These are phyloP conservation scores for Thecophora atra DNA, from an alignment of 2,888 invertebrate species.

Conservation along the genomic window DNA sequence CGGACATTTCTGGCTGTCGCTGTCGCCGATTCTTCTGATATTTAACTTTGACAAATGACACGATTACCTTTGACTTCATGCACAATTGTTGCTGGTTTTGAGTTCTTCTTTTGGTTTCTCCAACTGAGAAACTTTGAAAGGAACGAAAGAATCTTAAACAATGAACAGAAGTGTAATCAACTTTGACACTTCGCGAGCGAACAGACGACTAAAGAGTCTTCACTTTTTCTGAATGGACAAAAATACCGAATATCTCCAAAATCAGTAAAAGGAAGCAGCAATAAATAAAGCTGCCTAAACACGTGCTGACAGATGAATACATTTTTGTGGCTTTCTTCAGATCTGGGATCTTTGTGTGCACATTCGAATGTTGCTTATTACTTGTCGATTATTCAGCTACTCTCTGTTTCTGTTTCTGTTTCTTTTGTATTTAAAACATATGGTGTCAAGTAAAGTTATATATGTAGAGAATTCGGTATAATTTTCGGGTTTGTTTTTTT, in stretches of 20 bases:
- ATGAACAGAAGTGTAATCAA: neutral
- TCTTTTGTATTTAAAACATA: no score
- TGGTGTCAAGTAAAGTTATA: no score
- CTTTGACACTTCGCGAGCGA: neutral
- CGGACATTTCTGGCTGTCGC: constrained; percentile 9
- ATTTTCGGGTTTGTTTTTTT: neutral
- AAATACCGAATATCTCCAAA: neutral
- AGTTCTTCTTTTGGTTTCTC: neutral
- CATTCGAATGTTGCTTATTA: no score
- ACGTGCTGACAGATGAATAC: neutral
- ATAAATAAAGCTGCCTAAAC: neutral
- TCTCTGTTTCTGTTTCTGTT: no score
- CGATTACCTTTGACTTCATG: neutral
- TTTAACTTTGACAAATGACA: constrained; percentile 21
- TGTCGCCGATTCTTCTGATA: neutral
- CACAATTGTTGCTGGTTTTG: neutral
- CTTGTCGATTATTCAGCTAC: neutral
- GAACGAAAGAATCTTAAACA: neutral
- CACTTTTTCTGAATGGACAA: neutral
- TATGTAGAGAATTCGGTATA: no score
- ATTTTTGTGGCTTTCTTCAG: neutral
- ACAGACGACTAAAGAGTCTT: neutral
- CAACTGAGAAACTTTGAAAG: neutral
- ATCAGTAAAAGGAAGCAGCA: neutral
- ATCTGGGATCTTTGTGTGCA: neutral